These are phyloP conservation scores for Bagarius yarrelli DNA, from an alignment of 2,113 vertebrate species.

Conservation along the genomic window DNA sequence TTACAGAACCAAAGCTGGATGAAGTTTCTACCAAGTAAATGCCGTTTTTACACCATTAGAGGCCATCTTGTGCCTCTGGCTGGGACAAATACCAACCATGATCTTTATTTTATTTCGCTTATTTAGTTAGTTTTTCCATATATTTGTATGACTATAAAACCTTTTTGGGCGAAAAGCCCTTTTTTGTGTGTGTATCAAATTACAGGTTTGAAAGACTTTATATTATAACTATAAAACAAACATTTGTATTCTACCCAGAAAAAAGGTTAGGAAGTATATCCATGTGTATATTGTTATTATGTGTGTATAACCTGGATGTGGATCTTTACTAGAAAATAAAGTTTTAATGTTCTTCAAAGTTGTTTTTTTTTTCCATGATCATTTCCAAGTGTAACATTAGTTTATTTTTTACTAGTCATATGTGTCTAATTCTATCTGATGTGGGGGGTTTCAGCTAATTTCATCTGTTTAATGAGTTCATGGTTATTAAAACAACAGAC, in stretches of 20 bases:
- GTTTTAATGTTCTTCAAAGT: neutral
- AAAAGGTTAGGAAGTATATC: conserved; percentile 50
- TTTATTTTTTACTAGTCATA: too few relatives aligned
- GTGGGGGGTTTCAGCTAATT: too few relatives aligned
- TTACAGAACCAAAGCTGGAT: conserved; percentile 66
- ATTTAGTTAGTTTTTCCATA: too few relatives aligned
- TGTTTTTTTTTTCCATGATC: neutral
- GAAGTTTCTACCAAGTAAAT: conserved; percentile 66
- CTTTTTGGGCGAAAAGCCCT: conserved; percentile 2
- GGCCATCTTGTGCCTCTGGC: conserved; percentile 21
- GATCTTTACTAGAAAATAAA: neutral
- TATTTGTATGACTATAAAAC: conserved; percentile 15
- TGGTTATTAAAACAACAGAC: too few relatives aligned
- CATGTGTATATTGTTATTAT: neutral
- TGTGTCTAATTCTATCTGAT: too few relatives aligned
- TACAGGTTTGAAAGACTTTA: conserved; percentile 10
- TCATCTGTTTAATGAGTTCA: too few relatives aligned
- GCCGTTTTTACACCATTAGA: conserved; percentile 17
- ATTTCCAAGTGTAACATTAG: neutral
- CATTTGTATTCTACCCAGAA: too few relatives aligned
- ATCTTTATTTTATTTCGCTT: neutral
- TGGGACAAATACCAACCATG: neutral
- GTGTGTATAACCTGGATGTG: neutral
- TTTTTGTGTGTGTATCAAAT: conserved; percentile 16
- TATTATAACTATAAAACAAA: conserved; percentile 46